Evolutionary conservation across 2,113 vertebrate species (phyloP), one percentile per base, ranked within the genome.

Genomic region (Leucopternis melanops): DNA sequence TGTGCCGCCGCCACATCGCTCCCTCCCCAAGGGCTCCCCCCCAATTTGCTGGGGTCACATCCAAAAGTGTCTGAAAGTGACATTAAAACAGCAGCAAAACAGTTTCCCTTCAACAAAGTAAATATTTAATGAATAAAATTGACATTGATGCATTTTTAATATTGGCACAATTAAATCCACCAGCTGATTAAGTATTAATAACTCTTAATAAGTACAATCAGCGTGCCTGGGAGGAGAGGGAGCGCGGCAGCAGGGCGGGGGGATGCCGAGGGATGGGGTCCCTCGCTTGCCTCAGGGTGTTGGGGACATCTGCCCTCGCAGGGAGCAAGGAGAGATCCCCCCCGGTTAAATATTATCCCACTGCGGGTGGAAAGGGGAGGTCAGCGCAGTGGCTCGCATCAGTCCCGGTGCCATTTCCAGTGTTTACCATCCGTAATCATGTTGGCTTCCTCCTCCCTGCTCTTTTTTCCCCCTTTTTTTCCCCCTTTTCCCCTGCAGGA

Each of bases 101-200:
- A 97, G 96, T 97, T 97, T 97, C 96, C 95, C 96, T 97, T 95
- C 86, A 92, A 95, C 93, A 96, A 96, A 93, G 95, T 98, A 97
- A 98, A 98, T 98, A 98, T 97, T 97, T 97, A 98, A 98, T 97
- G 97, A 96, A 97, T 82, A 92, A 97, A 97, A 97, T 97, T 97
- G 97, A 97, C 97, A 97, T 97, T 94, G 96, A 97, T 97, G 97
- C 97, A 97, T 97, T 98, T 97, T 98, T 97, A 97, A 97, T 97
- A 98, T 92, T 97, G 97, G 97, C 97, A 97, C 97, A 97, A 97
- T 97, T 97, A 97, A 97, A 97, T 95, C 95, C 26, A 25, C 97
- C 93, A 97, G 95, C 93, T 97, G 97, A 97, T 97, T 97, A 97
- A 97, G 96, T 97, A 97, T 97, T 97, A 97, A 97, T 97, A 97